phyloP scores from a whole-genome alignment of 2,797 vertebrate species.

The Neosilurus hyrtlii region DNA sequence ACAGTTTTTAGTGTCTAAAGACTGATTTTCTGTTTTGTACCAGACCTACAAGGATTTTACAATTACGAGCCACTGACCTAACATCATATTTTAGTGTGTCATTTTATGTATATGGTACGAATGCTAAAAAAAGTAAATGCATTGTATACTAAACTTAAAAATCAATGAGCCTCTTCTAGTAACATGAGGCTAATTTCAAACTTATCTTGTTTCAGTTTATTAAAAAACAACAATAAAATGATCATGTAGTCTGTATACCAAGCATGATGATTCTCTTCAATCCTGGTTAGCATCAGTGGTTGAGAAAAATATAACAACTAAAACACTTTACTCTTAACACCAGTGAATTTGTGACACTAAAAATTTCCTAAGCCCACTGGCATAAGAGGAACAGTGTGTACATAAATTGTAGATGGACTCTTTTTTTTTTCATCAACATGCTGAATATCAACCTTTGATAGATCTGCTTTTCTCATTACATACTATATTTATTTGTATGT shows the following conservation, averaged over 20 bases:
- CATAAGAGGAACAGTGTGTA: neutral
- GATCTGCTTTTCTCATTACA: conserved; percentile 10
- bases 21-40: neutral
- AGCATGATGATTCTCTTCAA: neutral
- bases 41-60: neutral
- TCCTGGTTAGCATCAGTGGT: neutral
- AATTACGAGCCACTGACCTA: neutral
- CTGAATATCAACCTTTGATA: neutral
- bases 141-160: neutral
- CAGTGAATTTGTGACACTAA: neutral
- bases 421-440: neutral
- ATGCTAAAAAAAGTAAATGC: neutral
- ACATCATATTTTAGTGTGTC: neutral
- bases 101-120: neutral
- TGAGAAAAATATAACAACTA: neutral
- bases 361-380: neutral
- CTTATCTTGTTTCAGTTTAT: too few relatives aligned
- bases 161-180: neutral
- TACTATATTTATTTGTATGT: conserved; percentile 53
- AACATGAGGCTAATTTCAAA: neutral
- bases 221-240: neutral
- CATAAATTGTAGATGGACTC: neutral
- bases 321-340: neutral
- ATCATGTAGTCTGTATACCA: neutral
- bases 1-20: neutral